Base-by-base conservation (phyloP, 1,140 invertebrate genomes). In the Portunus trituberculatus region DNA sequence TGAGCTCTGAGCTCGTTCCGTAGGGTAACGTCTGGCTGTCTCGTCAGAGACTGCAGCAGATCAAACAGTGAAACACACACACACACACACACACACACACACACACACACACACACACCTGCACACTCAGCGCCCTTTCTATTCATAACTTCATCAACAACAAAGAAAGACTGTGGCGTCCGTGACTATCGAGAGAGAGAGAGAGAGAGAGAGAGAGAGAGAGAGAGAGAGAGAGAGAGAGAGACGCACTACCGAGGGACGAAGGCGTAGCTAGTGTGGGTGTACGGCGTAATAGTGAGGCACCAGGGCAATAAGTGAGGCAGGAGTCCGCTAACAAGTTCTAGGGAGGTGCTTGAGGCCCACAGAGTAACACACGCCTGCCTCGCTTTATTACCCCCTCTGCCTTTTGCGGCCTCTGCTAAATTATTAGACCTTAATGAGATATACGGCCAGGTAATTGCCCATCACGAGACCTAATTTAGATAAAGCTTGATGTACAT, bases 391-490 rank as follows among this genome's bases (percentile, higher is more conserved):
- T 76, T 76, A n/a, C 67, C 67, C 25, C 16, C 67, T 14, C 59
- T 76, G 20, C 67, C 67, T 76, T 76, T 20, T 76, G 67, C 67
- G 67, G 67, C 20, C 67, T 25, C 67, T 20, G n/a, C 20, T n/a
- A 76, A 76, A 76, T 76, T 25, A 76, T 76, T n/a, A n/a, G 67
- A 76, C 20, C 67, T 76, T 76, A 76, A 76, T 76, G 67, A 76
- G 67, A 76, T 76, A 76, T 76, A 76, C 67, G 67, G 67, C 67
- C 67, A 76, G 67, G 67, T 76, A 76, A 76, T 76, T 76, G 67
- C 67, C 67, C 67, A 25, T 76, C 67, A n/a, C 3, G 67, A 76
- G 25, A 76, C 67, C 67, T 76, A 76, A 76, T 76, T 76, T 76
- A 76, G 67, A 76, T 76, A 76, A 76, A 76, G 12, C 67, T 76